Percentiles rank a stretch among this genome's conserved stretches.
These are phyloP conservation scores for Manis crassicaudata DNA, from an alignment of 2,797 vertebrate genomes.

Conservation along the genomic window DNA sequence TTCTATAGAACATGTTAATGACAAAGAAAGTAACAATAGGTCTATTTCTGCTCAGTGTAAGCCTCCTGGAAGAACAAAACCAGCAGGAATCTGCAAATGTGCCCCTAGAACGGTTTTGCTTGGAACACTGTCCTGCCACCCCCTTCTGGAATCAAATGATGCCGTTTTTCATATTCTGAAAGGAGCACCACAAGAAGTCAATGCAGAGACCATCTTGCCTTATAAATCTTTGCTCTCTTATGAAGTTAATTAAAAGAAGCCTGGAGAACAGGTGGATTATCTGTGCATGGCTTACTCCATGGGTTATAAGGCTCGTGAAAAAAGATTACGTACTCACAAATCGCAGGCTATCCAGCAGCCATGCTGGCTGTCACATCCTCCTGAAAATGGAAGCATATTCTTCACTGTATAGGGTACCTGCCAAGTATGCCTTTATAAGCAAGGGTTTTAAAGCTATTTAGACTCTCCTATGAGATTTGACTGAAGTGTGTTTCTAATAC, in stretches of 20 bases:
- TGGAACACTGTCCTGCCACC: neutral
- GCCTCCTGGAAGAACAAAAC: neutral
- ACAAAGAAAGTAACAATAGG: neutral
- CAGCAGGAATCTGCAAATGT: neutral
- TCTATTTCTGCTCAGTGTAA: neutral
- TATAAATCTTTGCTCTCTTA: constrained; percentile 50
- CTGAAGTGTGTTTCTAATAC: neutral
- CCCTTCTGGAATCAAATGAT: neutral
- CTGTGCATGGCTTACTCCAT: neutral
- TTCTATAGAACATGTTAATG: neutral
- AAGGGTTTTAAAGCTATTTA: neutral
- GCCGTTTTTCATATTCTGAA: constrained; percentile 42
- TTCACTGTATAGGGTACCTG: neutral
- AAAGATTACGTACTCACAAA: constrained; percentile 8
- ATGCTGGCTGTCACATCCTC: neutral
- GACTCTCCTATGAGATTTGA: neutral
- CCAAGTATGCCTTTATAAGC: neutral
- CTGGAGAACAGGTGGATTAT: neutral
- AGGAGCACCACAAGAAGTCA: constrained; percentile 29
- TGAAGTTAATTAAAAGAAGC: constrained; percentile 31
- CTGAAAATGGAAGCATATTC: neutral
- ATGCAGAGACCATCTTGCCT: neutral
- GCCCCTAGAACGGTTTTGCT: neutral
- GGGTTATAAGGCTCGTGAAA: neutral
- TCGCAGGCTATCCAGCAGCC: neutral